A percentile compares a stretch with the other conserved stretches of the same genome.
Conservation (phyloP, 2,797 vertebrate species). For the Lacerta bilineata region DNA sequence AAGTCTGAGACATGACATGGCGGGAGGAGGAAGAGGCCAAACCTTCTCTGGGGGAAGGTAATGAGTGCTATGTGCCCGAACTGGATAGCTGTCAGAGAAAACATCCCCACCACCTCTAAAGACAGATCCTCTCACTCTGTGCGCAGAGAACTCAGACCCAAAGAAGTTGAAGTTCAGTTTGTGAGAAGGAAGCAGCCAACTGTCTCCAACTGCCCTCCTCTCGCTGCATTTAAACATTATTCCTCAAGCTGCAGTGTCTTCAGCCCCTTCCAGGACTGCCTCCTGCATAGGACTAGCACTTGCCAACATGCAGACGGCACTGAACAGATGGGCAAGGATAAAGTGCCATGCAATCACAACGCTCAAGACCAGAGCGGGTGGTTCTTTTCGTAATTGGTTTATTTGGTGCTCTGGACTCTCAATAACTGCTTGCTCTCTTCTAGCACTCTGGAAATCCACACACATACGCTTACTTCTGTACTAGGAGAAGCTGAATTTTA, state of each 20-base stretch:
- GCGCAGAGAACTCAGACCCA: neutral
- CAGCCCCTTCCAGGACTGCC: neutral
- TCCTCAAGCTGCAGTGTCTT: neutral
- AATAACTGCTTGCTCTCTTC: neutral
- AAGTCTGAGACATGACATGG: no score
- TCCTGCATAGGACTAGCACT: neutral
- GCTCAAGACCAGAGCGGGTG: neutral
- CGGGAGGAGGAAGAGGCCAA: no score
- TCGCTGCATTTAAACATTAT: neutral
- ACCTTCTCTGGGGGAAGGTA: no score
- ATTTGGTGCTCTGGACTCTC: neutral
- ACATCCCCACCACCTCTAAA: neutral
- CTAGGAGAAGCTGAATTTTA: neutral
- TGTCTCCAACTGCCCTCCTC: neutral
- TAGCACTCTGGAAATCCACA: neutral
- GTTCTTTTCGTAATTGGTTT: neutral
- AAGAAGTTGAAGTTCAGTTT: neutral
- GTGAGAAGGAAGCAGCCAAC: neutral
- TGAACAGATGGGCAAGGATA: conserved; percentile 14
- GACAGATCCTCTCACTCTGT: neutral
- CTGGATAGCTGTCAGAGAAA: neutral
- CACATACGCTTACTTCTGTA: neutral
- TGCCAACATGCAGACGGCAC: neutral
- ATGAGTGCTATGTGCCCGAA: neutral
- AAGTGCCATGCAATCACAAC: neutral